Evolutionary conservation across 2,888 invertebrate species (phyloP).

Genomic region (Watsonalla binaria): DNA sequence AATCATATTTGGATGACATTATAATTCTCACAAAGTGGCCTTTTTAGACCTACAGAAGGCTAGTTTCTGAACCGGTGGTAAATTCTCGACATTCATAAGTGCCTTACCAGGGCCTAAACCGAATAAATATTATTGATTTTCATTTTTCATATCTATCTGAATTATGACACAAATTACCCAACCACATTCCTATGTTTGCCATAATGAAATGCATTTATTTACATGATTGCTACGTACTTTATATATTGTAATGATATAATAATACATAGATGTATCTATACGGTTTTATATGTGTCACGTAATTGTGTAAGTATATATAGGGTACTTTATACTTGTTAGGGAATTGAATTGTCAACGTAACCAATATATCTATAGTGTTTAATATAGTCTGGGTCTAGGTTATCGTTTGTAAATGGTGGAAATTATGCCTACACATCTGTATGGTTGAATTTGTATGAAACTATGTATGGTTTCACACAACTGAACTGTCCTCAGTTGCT

Average conservation of each 20-base stretch:
- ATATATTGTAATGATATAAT: constrained; percentile 22
- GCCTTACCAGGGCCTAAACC: too few relatives aligned
- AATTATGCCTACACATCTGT: constrained; percentile 10
- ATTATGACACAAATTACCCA: constrained; percentile 3
- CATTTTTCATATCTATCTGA: constrained; percentile 11
- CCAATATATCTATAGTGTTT: constrained; percentile 28
- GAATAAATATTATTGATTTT: too few relatives aligned
- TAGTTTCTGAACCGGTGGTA: too few relatives aligned
- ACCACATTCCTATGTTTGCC: constrained; percentile 62
- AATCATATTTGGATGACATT: too few relatives aligned
- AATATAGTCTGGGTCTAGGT: constrained; percentile 27
- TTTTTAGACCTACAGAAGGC: too few relatives aligned
- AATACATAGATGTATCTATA: constrained; percentile 17
- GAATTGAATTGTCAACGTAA: constrained; percentile 57
- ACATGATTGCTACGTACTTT: constrained; percentile 27
- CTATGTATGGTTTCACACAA: too few relatives aligned
- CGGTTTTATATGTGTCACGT: constrained; percentile 6
- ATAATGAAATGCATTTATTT: constrained; percentile 68
- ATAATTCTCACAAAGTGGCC: too few relatives aligned
- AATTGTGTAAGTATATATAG: constrained; percentile 40
- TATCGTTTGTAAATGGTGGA: constrained; percentile 6
- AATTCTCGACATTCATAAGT: too few relatives aligned
- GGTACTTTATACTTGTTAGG: constrained; percentile 56
- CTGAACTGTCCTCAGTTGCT: too few relatives aligned
- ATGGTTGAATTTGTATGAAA: constrained; percentile 7